These are phyloP conservation scores for Chrysemys picta DNA, from an alignment of 2,113 vertebrate genomes.

Conservation along the genomic window DNA sequence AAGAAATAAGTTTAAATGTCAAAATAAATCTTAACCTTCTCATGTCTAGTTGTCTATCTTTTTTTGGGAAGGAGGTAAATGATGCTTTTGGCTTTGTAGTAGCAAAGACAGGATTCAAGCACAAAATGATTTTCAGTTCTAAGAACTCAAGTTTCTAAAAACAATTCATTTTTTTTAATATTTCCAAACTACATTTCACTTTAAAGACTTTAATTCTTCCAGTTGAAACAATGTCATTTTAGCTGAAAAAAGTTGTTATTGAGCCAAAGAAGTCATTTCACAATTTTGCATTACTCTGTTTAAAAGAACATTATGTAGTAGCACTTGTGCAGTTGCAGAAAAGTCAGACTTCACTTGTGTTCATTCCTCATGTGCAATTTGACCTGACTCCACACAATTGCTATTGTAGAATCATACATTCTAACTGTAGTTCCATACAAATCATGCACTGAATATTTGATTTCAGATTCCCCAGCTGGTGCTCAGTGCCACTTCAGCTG, in stretches of 20 bases:
- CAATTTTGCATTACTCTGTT: neutral
- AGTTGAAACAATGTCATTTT: neutral
- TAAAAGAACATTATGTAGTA: constrained; percentile 20
- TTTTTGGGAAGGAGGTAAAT: neutral
- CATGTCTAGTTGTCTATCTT: neutral
- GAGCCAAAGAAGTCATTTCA: constrained; percentile 18
- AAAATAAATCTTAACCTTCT: neutral
- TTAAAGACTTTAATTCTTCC: constrained; percentile 5
- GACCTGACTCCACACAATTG: constrained; percentile 67
- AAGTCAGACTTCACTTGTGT: constrained; percentile 49
- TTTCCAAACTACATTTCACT: neutral
- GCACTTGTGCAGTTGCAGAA: neutral
- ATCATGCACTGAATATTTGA: constrained; percentile 75
- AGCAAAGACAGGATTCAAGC: neutral
- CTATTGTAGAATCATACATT: constrained; percentile 61
- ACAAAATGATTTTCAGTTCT: neutral
- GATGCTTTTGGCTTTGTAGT: neutral
- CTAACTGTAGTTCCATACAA: constrained; percentile 71
- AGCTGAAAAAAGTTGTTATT: neutral
- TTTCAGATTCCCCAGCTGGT: constrained; percentile 76
- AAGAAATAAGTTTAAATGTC: neutral
- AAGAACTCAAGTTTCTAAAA: neutral
- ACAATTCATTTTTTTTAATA: neutral
- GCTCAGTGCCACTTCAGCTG: constrained; percentile 77
- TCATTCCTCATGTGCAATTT: constrained; percentile 57